These are phyloP conservation scores for Corythoichthys haematopterus DNA, from an alignment of 2,113 vertebrate genomes.

Conservation along the genomic window DNA sequence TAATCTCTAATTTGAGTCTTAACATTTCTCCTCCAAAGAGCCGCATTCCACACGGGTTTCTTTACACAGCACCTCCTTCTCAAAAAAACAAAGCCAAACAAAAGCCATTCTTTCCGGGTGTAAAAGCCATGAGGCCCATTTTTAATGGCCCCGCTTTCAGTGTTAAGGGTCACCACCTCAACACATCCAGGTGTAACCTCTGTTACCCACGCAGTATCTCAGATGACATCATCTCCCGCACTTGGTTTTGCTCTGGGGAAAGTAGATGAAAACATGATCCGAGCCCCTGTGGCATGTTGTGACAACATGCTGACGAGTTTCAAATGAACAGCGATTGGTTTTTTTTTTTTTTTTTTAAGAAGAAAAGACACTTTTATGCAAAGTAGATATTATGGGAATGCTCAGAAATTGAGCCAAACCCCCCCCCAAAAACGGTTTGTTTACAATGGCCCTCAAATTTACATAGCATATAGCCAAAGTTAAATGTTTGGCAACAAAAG, in stretches of 20 bases:
- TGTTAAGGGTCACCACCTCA: constrained; percentile 25
- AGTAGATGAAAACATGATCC: neutral
- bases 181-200: constrained; percentile 51
- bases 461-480: neutral
- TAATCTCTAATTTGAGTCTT: neutral
- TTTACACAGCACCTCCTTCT: constrained; percentile 18
- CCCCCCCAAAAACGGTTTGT: no score
- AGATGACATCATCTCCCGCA: constrained; percentile 15
- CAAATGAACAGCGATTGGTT: neutral
- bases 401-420: no score
- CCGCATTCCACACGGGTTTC: neutral
- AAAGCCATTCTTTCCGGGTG: constrained; percentile 2
- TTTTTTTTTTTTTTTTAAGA: neutral
- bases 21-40: neutral
- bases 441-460: neutral
- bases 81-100: constrained; percentile 24
- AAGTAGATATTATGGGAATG: no score
- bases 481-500: neutral
- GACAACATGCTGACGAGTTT: neutral
- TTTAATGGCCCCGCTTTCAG: constrained; percentile 9
- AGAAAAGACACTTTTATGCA: neutral
- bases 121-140: constrained; percentile 5
- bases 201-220: constrained; percentile 21
- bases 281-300: neutral
- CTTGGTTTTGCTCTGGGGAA: constrained; percentile 10